A percentile compares a stretch with the other conserved stretches of the same genome.
Evolutionary conservation across 2,113 vertebrate genomes (phyloP).

Genomic region (Trachemys scripta): DNA sequence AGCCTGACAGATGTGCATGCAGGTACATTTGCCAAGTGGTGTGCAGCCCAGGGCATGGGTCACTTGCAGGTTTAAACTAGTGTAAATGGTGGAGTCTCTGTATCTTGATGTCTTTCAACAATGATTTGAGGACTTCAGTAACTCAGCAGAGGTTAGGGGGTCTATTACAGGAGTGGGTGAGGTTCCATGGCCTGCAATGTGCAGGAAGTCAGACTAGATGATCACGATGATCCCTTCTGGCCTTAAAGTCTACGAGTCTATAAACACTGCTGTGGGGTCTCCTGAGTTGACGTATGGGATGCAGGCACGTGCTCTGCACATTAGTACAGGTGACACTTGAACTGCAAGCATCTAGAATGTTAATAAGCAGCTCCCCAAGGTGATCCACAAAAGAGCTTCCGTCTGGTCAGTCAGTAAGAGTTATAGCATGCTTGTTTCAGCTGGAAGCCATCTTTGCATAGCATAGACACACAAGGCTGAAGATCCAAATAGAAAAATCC

Average conservation of each 20-base stretch:
- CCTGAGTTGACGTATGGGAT: not conserved
- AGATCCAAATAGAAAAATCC: not conserved
- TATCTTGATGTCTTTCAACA: too few species aligned
- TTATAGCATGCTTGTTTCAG: not conserved
- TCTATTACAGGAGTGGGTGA: too few species aligned
- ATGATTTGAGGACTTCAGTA: too few species aligned
- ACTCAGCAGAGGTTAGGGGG: too few species aligned
- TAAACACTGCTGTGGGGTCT: not conserved
- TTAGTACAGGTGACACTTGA: not conserved
- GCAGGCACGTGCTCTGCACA: not conserved
- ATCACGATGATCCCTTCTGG: not conserved
- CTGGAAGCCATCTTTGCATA: not conserved
- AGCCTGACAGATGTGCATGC: not conserved
- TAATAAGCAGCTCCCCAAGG: not conserved
- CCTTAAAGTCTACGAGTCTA: not conserved
- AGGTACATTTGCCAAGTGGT: not conserved
- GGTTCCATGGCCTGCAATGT: too few species aligned
- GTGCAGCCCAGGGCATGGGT: not conserved
- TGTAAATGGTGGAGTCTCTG: too few species aligned
- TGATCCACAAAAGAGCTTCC: not conserved
- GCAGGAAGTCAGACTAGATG: not conserved
- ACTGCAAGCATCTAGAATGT: not conserved
- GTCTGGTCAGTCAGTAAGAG: not conserved
- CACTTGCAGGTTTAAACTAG: not conserved
- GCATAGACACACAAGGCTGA: not conserved